Conservation (phyloP, 2,797 vertebrate species). For the Chelidonichthys spinosus region DNA sequence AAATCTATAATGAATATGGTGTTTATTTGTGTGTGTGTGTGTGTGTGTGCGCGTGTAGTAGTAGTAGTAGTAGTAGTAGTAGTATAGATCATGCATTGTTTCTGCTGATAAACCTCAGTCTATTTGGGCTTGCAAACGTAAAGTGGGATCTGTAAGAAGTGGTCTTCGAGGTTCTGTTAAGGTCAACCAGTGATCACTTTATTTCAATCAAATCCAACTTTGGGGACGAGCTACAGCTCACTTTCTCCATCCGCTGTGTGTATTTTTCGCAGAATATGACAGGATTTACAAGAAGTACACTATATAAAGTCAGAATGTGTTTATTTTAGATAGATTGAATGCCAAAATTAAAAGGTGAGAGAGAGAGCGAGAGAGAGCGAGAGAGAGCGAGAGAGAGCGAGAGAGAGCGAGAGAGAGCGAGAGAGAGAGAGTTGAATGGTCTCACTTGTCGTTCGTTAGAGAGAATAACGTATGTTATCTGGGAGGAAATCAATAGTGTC, state of each 20-base stretch:
- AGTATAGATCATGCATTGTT: background rate
- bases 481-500: no score
- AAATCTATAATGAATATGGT: background rate
- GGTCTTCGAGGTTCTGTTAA: background rate
- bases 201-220: background rate
- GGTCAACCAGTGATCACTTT: background rate
- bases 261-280: background rate
- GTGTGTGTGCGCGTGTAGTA: no score
- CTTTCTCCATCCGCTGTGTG: conserved; percentile 24
- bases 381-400: no score
- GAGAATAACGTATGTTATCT: no score
- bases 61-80: no score
- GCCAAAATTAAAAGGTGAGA: no score
- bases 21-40: background rate
- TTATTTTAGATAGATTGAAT: background rate
- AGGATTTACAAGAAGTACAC: background rate
- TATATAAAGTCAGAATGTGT: background rate
- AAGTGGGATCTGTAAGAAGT: background rate
- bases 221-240: background rate
- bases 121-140: background rate
- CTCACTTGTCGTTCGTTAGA: no score
- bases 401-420: no score
- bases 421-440: no score
- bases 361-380: no score
- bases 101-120: background rate